These are phyloP conservation scores for Psittacula derbiana DNA, from an alignment of 2,797 vertebrate species.

Conservation along the genomic window DNA sequence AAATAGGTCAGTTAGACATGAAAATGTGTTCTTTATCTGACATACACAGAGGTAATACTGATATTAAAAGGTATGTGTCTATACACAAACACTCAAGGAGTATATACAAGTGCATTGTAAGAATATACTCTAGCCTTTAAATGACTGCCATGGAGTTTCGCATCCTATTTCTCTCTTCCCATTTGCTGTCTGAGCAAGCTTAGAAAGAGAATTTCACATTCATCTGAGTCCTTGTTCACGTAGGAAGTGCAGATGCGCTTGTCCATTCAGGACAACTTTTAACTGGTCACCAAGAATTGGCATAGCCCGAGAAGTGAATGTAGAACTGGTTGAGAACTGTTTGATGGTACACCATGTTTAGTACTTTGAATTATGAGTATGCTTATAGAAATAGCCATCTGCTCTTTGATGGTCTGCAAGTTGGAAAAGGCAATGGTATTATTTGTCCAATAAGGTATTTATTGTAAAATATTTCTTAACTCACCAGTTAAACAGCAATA, in stretches of 20 bases:
- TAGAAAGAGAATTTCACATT: background rate
- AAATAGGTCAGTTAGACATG: background rate
- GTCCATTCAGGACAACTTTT: background rate
- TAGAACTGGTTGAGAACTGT: background rate
- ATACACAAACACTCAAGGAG: background rate
- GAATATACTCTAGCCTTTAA: background rate
- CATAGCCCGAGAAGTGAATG: background rate
- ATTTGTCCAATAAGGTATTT: background rate
- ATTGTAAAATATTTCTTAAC: background rate
- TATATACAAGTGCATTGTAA: background rate
- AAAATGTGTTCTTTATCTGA: background rate
- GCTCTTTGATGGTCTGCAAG: background rate
- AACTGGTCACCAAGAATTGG: background rate
- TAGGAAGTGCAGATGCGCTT: background rate
- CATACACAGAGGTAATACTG: background rate
- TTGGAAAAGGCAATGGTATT: background rate
- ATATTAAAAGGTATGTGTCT: background rate
- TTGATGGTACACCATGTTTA: background rate
- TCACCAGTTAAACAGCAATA: background rate
- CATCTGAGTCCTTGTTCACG: background rate
- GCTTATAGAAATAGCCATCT: background rate
- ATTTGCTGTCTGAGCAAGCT: background rate
- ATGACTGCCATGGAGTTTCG: background rate
- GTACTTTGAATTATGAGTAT: background rate
- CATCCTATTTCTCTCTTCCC: background rate